phyloP scores from a whole-genome alignment of 2,797 vertebrate genomes.

The Trachurus trachurus region DNA sequence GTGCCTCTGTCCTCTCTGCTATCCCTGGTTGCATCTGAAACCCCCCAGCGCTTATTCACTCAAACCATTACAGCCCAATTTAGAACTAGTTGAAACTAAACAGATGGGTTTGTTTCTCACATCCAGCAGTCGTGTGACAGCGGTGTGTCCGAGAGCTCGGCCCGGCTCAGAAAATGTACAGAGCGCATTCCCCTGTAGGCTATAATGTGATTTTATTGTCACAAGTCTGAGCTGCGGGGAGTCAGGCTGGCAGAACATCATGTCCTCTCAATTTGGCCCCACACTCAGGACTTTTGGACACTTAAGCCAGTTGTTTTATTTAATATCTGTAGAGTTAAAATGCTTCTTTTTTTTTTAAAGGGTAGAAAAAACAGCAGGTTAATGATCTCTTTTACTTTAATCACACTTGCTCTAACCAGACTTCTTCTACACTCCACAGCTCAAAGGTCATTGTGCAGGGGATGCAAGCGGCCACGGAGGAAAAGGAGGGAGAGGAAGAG shows the following conservation, averaged over 20 bases:
- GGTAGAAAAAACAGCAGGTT: background rate
- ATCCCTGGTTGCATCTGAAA: conserved; percentile 62
- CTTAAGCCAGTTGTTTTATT: conserved; percentile 10
- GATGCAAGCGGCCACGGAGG: conserved; percentile 58
- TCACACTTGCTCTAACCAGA: conserved; percentile 20
- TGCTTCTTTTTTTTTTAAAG: too few species aligned
- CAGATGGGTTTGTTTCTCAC: conserved; percentile 11
- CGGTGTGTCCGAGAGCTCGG: conserved; percentile 11
- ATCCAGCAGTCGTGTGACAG: conserved; percentile 29
- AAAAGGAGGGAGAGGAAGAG: conserved; percentile 80
- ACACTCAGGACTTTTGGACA: background rate
- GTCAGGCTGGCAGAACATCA: conserved; percentile 36
- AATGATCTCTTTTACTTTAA: background rate
- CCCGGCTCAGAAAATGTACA: conserved; percentile 22
- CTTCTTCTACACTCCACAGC: conserved; percentile 76
- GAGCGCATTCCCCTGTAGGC: conserved; percentile 2
- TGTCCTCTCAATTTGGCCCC: conserved; percentile 39
- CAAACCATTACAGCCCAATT: conserved; percentile 61
- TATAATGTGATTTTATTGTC: conserved; percentile 53
- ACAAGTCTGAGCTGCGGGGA: conserved; percentile 32
- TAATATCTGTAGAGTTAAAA: background rate
- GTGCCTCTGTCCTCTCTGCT: conserved; percentile 72
- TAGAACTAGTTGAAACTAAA: conserved; percentile 49
- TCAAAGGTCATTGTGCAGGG: conserved; percentile 90
- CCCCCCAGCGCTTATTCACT: conserved; percentile 60